Conservation (phyloP, 2,888 invertebrate genomes). For the Mimachlamys varia region DNA sequence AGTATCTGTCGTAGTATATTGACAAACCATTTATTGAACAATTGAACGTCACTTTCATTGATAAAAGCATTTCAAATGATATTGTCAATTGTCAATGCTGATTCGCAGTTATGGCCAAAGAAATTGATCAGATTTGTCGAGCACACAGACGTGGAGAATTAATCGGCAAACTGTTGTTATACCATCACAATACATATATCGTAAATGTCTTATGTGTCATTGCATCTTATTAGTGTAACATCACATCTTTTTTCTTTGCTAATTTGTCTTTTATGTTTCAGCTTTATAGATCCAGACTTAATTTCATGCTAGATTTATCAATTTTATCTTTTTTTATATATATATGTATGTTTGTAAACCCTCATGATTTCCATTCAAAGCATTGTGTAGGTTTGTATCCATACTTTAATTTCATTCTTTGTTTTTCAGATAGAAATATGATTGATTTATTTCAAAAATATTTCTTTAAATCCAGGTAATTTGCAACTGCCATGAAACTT, state of each 20-base stretch:
- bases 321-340: not conserved
- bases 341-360: too few species aligned
- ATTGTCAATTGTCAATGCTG: conserved; percentile 34
- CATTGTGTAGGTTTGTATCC: not conserved
- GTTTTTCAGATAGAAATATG: not conserved
- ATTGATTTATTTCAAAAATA: conserved; percentile 8
- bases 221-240: not conserved
- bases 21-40: conserved; percentile 57
- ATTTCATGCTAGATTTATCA: conserved; percentile 32
- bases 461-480: not conserved
- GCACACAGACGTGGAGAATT: conserved; percentile 31
- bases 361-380: not conserved
- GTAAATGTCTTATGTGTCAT: not conserved
- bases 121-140: conserved; percentile 31
- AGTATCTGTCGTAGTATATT: conserved; percentile 55
- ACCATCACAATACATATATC: not conserved
- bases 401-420: not conserved
- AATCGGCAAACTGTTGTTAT: conserved; percentile 19
- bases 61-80: conserved; percentile 52
- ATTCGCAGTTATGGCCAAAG: conserved; percentile 37
- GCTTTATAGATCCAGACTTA: conserved; percentile 3
- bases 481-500: not conserved
- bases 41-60: conserved; percentile 60
- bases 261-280: conserved; percentile 9
- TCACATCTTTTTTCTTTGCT: not conserved